Percentiles rank a stretch among this genome's conserved stretches.
These are phyloP conservation scores for Channa maculata DNA, from an alignment of 2,113 vertebrate genomes.

Conservation along the genomic window DNA sequence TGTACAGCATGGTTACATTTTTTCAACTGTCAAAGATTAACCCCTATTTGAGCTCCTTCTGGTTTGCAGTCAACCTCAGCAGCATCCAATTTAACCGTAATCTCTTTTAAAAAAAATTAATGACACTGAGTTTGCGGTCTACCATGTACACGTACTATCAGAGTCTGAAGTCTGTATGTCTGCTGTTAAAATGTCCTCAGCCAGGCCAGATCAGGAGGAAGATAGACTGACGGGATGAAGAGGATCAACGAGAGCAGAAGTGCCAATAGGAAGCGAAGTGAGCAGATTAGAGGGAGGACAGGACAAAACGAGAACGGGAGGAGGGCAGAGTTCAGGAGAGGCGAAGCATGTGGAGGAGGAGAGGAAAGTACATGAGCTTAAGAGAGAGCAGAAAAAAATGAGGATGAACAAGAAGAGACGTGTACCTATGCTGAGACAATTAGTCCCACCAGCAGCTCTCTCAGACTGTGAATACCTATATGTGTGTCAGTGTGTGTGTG, in stretches of 20 bases:
- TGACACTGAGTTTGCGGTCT: constrained; percentile 15
- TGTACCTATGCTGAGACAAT: constrained; percentile 53
- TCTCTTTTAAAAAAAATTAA: constrained; percentile 42
- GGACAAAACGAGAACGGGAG: not conserved
- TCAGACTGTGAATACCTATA: constrained; percentile 49
- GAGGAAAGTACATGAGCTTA: not conserved
- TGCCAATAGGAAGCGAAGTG: not conserved
- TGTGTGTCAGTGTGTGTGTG: not conserved
- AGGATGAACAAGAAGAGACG: constrained; percentile 32
- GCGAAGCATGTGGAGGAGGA: constrained; percentile 3
- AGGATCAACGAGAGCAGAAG: not conserved
- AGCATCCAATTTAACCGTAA: constrained; percentile 28
- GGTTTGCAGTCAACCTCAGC: constrained; percentile 14
- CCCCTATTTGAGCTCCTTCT: constrained; percentile 13
- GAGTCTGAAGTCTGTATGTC: not conserved
- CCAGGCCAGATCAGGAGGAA: not conserved
- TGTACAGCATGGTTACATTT: constrained; percentile 6
- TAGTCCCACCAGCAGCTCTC: constrained; percentile 51
- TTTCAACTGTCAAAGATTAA: not conserved
- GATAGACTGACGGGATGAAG: not conserved
- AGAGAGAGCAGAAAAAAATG: constrained; percentile 7
- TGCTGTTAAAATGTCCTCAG: constrained; percentile 12
- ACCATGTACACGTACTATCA: too few species aligned
- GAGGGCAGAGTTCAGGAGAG: constrained; percentile 13
- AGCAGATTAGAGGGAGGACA: not conserved